These are phyloP conservation scores for Turritopsis rubra DNA, from an alignment of 30 jellyfish, hydroid and myxozoan species.

Conservation along the genomic window DNA sequence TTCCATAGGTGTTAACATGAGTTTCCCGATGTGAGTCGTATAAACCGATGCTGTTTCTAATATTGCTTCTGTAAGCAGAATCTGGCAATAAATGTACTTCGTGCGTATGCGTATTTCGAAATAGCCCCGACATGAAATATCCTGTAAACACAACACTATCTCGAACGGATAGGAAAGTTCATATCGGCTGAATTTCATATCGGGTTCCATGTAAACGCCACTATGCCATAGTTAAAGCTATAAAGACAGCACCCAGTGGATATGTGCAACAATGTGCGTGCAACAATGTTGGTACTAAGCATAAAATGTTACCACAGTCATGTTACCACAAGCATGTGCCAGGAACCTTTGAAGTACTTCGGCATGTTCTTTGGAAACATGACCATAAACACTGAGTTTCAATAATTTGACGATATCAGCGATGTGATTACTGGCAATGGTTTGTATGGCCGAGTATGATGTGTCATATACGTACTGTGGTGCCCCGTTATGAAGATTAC, in stretches of 20 bases:
- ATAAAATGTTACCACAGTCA: neutral
- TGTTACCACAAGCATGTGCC: neutral
- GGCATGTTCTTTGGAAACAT: slow-evolving; percentile 9
- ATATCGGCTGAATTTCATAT: too few relatives aligned
- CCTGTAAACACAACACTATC: too few relatives aligned
- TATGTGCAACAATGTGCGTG: too few relatives aligned
- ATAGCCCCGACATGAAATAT: neutral
- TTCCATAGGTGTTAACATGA: too few relatives aligned
- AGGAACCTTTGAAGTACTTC: neutral
- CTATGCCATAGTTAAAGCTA: too few relatives aligned
- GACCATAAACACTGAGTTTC: slow-evolving; percentile 32
- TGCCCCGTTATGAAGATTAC: neutral
- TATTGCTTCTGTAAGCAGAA: slow-evolving; percentile 2
- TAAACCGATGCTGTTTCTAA: too few relatives aligned
- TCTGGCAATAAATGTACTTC: neutral
- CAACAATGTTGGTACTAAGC: too few relatives aligned
- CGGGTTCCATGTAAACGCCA: too few relatives aligned
- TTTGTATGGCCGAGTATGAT: neutral
- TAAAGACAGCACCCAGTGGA: too few relatives aligned
- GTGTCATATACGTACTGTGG: neutral
- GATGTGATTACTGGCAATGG: neutral
- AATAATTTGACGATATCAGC: neutral
- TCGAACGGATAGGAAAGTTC: too few relatives aligned
- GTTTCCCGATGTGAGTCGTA: too few relatives aligned
- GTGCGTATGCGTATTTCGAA: too few relatives aligned